A percentile compares a stretch with the other conserved stretches of the same genome.
Conservation (phyloP, 2,113 vertebrate genomes). For the Microtus ochrogaster region DNA sequence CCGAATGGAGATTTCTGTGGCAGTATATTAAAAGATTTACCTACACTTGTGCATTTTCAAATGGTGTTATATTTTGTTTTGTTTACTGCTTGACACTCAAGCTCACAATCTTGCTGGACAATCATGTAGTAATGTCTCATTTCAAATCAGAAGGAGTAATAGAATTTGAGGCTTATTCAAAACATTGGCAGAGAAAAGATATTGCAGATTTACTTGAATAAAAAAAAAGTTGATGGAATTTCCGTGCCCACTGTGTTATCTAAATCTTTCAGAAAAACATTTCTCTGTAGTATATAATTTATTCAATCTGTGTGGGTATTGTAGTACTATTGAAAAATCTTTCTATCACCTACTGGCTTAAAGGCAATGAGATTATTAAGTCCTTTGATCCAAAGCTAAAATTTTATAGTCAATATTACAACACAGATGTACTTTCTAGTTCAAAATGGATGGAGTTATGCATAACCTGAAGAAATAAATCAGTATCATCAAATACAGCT, state of each 20-base stretch:
- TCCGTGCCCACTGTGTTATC: neutral
- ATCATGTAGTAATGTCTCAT: neutral
- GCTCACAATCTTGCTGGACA: constrained; percentile 2
- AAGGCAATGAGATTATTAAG: constrained; percentile 62
- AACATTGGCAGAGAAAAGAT: neutral
- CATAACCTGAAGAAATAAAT: neutral
- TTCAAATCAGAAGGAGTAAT: neutral
- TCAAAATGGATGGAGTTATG: constrained; percentile 7
- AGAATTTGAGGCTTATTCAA: constrained; percentile 18
- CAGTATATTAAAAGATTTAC: neutral
- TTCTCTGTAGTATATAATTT: constrained; percentile 51
- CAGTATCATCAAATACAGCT: neutral
- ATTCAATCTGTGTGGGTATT: constrained; percentile 21
- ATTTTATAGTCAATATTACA: constrained; percentile 54
- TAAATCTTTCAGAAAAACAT: constrained; percentile 61
- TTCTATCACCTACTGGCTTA: constrained; percentile 61
- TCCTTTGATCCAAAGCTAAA: constrained; percentile 15
- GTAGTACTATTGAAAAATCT: constrained; percentile 14
- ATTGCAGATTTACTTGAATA: constrained; percentile 34
- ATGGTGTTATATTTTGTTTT: neutral
- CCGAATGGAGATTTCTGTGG: neutral
- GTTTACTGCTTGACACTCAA: neutral
- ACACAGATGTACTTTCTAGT: neutral
- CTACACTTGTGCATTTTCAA: neutral
- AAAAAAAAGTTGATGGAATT: constrained; percentile 53